A percentile compares a stretch with the other conserved stretches of the same genome.
Evolutionary conservation across 2,797 vertebrate genomes (phyloP).

Genomic region (Schizopygopsis malacanthus): DNA sequence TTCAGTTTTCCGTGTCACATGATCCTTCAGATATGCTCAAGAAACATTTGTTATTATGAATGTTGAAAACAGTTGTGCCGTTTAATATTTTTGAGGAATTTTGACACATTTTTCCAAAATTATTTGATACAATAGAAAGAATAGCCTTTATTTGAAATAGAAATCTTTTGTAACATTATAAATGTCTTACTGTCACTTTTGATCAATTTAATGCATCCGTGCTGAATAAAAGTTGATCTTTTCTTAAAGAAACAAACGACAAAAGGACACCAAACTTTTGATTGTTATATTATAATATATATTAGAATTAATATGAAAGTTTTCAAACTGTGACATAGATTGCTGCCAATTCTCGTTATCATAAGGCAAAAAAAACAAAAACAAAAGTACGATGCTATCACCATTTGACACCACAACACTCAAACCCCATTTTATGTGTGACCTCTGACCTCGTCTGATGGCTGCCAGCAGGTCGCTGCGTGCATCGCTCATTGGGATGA

Average conservation of each 20-base stretch:
- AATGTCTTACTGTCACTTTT: background rate
- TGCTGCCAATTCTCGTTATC: background rate
- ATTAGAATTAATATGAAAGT: background rate
- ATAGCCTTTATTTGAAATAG: background rate
- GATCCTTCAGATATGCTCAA: background rate
- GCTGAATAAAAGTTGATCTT: background rate
- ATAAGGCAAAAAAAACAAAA: background rate
- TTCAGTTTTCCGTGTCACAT: background rate
- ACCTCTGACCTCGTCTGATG: slow-evolving; percentile 85
- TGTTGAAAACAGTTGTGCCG: background rate
- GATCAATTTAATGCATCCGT: background rate
- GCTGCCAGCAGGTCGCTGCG: slow-evolving; percentile 90
- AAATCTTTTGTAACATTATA: background rate
- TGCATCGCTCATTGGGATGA: slow-evolving; percentile 92
- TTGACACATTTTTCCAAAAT: background rate
- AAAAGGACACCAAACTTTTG: background rate
- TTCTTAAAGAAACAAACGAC: background rate
- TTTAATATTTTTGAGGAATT: background rate
- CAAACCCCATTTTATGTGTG: background rate
- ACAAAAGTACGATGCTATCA: background rate
- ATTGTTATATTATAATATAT: background rate
- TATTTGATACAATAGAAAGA: background rate
- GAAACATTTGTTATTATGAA: background rate
- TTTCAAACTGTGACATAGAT: background rate
- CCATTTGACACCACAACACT: background rate